phyloP scores from a whole-genome alignment of 2,797 vertebrate species.

The Brachyrhaphis roseni region DNA sequence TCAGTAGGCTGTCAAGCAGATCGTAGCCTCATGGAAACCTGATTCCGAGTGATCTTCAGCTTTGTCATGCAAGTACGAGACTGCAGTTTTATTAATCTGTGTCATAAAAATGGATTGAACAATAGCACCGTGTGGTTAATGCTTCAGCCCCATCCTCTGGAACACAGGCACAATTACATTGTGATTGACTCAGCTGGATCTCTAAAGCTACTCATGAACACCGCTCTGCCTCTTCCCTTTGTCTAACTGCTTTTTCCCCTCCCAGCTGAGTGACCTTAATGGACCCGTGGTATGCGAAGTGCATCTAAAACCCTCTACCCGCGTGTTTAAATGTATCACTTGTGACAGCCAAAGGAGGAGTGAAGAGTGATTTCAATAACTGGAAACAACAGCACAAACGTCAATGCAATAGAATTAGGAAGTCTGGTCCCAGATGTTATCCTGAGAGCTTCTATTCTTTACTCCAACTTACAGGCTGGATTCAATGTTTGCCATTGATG shows the following conservation, averaged over 20 bases:
- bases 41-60: slow-evolving; percentile 40
- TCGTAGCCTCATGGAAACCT: slow-evolving; percentile 35
- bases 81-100: slow-evolving; percentile 42
- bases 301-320: slow-evolving; percentile 50
- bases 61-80: slow-evolving; percentile 24
- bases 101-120: slow-evolving; percentile 52
- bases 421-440: slow-evolving; percentile 36
- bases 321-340: slow-evolving; percentile 52
- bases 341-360: slow-evolving; percentile 54
- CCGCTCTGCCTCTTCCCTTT: slow-evolving; percentile 44
- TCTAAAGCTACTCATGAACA: slow-evolving; percentile 57
- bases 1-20: slow-evolving; percentile 29
- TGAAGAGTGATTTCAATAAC: slow-evolving; percentile 50
- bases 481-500: slow-evolving; percentile 34
- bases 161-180: slow-evolving; percentile 77
- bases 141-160: slow-evolving; percentile 83
- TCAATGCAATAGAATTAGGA: slow-evolving; percentile 44
- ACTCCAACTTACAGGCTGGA: slow-evolving; percentile 26
- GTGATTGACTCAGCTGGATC: slow-evolving; percentile 67
- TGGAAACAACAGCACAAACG: slow-evolving; percentile 42
- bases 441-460: slow-evolving; percentile 13
- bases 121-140: slow-evolving; percentile 67
- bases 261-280: slow-evolving; percentile 55
- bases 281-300: slow-evolving; percentile 40
- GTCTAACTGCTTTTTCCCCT: slow-evolving; percentile 41